phyloP scores from a whole-genome alignment of 2,888 invertebrate genomes.

The Eupithecia insigniata region DNA sequence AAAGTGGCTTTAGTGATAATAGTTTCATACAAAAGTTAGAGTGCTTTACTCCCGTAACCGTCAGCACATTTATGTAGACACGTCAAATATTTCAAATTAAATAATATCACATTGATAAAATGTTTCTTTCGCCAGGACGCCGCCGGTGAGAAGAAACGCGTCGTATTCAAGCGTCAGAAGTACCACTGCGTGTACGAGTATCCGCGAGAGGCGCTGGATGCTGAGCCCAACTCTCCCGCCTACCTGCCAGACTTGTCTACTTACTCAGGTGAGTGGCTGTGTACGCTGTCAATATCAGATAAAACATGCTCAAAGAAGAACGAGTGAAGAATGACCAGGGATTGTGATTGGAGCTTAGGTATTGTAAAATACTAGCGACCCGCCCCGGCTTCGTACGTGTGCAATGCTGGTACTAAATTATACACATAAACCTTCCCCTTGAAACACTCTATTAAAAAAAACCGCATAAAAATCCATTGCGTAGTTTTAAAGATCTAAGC shows the following conservation, averaged over 20 bases:
- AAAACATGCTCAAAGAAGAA: no score
- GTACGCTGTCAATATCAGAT: no score
- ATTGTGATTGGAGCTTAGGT: no score
- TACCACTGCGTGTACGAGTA: slow-evolving; percentile 94
- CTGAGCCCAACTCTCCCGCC: slow-evolving; percentile 64
- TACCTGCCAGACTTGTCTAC: slow-evolving; percentile 81
- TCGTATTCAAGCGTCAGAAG: slow-evolving; percentile 92
- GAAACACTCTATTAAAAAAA: no score
- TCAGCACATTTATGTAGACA: not conserved
- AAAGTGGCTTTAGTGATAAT: not conserved
- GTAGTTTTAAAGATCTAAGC: no score
- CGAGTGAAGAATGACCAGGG: no score
- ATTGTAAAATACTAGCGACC: no score
- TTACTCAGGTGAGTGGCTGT: slow-evolving; percentile 74
- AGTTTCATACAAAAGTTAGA: no score
- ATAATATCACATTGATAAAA: not conserved
- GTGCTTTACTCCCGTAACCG: not conserved
- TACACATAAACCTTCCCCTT: no score
- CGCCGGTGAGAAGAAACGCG: slow-evolving; percentile 84
- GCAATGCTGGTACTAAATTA: no score
- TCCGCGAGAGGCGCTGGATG: slow-evolving; percentile 87
- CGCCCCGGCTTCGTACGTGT: no score
- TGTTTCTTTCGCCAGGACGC: slow-evolving; percentile 72
- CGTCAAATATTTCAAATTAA: not conserved
- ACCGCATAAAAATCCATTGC: no score